Conservation (phyloP, 1,140 invertebrate species). For the Macrobrachium rosenbergii region DNA sequence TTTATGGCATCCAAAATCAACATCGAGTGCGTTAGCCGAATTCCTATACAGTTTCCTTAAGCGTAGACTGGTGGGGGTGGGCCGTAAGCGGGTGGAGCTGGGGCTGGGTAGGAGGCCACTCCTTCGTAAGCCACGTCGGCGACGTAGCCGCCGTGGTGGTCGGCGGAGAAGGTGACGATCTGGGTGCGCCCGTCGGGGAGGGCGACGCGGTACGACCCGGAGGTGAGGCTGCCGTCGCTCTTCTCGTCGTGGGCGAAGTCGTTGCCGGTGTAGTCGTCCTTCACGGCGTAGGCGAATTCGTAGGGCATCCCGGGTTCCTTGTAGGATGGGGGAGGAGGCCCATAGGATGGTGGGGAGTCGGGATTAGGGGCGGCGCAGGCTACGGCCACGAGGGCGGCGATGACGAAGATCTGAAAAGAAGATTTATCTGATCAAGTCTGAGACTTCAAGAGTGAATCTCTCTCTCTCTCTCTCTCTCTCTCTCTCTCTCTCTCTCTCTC, state of each 20-base stretch:
- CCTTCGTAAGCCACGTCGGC: too few species aligned
- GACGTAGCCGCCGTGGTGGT: background rate
- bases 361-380: conserved; percentile 23
- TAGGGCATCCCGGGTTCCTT: conserved; percentile 47
- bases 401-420: background rate
- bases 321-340: conserved; percentile 30
- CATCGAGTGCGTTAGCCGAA: too few species aligned
- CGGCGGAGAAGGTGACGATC: conserved; percentile 12
- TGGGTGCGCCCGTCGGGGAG: conserved; percentile 36
- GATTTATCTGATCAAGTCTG: too few species aligned
- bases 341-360: conserved; percentile 26
- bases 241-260: conserved; percentile 50
- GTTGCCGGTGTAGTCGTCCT: conserved; percentile 56
- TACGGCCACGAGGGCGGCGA: conserved; percentile 11
- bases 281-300: conserved; percentile 52
- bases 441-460: too few species aligned
- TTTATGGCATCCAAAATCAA: too few species aligned
- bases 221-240: conserved; percentile 39
- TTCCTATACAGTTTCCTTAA: too few species aligned
- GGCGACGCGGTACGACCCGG: conserved; percentile 36
- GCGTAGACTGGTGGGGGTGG: too few species aligned
- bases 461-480: too few species aligned
- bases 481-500: too few species aligned
- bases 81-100: too few species aligned
- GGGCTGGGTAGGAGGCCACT: too few species aligned